A percentile compares a stretch with the other conserved stretches of the same genome.
These are phyloP conservation scores for Lucifuga dentata DNA, from an alignment of 2,113 vertebrate species.

Conservation along the genomic window DNA sequence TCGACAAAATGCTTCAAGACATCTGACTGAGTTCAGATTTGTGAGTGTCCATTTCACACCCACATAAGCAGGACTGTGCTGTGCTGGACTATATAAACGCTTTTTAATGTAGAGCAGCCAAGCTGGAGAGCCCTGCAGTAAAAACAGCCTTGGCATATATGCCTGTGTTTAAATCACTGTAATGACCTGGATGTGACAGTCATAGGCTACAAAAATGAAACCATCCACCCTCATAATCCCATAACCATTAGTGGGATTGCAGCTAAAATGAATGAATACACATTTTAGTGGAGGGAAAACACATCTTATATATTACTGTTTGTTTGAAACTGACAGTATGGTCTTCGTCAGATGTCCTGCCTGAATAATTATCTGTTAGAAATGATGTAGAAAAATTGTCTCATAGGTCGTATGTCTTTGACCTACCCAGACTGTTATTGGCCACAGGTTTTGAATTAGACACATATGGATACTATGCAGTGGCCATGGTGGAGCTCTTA, in stretches of 20 bases:
- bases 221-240: slow-evolving; percentile 73
- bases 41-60: slow-evolving; percentile 49
- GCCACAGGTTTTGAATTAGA: slow-evolving; percentile 73
- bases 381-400: slow-evolving; percentile 70
- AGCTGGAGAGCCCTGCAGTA: slow-evolving; percentile 61
- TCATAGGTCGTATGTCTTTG: slow-evolving; percentile 69
- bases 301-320: slow-evolving; percentile 61
- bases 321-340: slow-evolving; percentile 69
- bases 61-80: slow-evolving; percentile 52
- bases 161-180: slow-evolving; percentile 76
- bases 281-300: slow-evolving; percentile 35
- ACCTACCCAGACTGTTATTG: slow-evolving; percentile 75
- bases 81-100: slow-evolving; percentile 62
- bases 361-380: slow-evolving; percentile 66
- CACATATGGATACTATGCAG: slow-evolving; percentile 74
- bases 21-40: slow-evolving; percentile 52
- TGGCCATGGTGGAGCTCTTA: slow-evolving; percentile 65
- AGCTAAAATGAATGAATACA: slow-evolving; percentile 71
- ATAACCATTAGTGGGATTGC: slow-evolving; percentile 70
- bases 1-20: slow-evolving; percentile 57
- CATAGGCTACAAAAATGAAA: slow-evolving; percentile 76
- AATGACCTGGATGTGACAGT: slow-evolving; percentile 78
- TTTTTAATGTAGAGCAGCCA: slow-evolving; percentile 74
- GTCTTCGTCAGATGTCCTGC: slow-evolving; percentile 56
- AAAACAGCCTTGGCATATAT: slow-evolving; percentile 76